Base-by-base conservation (phyloP, 2,888 invertebrate species). In the Athalia rosae region DNA sequence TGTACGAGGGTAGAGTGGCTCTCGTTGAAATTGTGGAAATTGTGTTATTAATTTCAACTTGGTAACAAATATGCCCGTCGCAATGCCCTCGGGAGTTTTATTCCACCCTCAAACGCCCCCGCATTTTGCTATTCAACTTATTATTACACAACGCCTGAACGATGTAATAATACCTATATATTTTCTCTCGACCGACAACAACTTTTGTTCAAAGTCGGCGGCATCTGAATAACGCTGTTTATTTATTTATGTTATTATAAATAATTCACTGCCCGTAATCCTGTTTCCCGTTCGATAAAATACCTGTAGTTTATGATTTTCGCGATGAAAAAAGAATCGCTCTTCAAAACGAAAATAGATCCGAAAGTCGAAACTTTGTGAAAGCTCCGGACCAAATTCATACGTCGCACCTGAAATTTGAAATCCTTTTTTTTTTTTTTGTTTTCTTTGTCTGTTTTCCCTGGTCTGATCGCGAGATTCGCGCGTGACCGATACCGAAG, bases 11-110 rank as follows among this genome's bases (percentile, higher is more conserved):
- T 15, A 50, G 67, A 67, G 67, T 67, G 67, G 67, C 53, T 48
- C 53, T 67, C 67, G 13, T 45, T 53, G 67, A 41, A 67, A 67
- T 67, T 67, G 67, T 53, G 67, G 67, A 67, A 67, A 67, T 67
- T 67, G 67, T 67, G 50, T 67, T 67, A 67, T 67, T 67, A 67
- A 67, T 67, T 67, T 67, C 45, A 28, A 28, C 28, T 28, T 28
- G 28, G 28, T 28, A 67, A 67, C 67, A 67, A 67, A 67, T 67
- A 67, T 67, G 48, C 67, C 53, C 48, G 67, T 50, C 67, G 67
- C 50, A 67, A 67, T 53, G 67, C 67, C 43, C 41, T 50, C 53
- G 67, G 67, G 50, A 67, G 67, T 67, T 67, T 53, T 15, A 53
- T 28, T 11, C 15, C 50, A 50, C 50, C 50, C 67, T 67, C 50